Evolutionary conservation across 1,140 invertebrate genomes (phyloP), one percentile per base, ranked within the genome.

Genomic region (Danaus plexippus): DNA sequence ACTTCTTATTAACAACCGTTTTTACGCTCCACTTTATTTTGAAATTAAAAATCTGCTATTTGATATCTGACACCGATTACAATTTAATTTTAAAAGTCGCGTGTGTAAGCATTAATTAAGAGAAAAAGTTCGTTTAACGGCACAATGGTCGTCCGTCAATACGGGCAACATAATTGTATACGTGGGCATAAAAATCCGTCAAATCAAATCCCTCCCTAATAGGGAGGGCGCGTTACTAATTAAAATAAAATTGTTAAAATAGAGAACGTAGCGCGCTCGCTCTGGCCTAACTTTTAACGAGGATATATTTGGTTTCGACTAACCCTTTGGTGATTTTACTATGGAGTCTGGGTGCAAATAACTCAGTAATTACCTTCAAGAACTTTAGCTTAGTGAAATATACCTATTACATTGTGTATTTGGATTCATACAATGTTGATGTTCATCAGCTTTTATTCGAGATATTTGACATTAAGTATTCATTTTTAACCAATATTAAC

Each of bases 171-270:
- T 66, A 66, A 69, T 69, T 65, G 61, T 65, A 59, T 59, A 65
- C 56, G 61, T 66, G 61, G 56, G 57, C 53, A 63, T 59, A 66
- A 73, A 81, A 75, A 65, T 66, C 59, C 57, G 67, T 58, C 67
- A 69, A 76, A 81, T 74, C 68, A 75, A 80, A 78, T 77, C 63
- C 71, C 22, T 32, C 71, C 69, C 77, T 74, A 77, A 77, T 77
- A 80, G 64, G 61, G 63, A 66, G 71, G 71, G 73, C 62, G 75
- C 73, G 44, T 61, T 56, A 77, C 80, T 85, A 84, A 85, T 87
- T 87, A 85, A 85, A 87, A 87, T 78, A 82, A 87, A 87, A 87
- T 82, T 84, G 84, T 85, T 85, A 77, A 84, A 87, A 86, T 79
- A 77, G 69, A 74, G 67, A 69, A 67, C 65, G 63, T 61, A 65